A percentile compares a stretch with the other conserved stretches of the same genome.
These are phyloP conservation scores for Embidobia sp. DNA, from an alignment of 2,888 invertebrate species.

Conservation along the genomic window DNA sequence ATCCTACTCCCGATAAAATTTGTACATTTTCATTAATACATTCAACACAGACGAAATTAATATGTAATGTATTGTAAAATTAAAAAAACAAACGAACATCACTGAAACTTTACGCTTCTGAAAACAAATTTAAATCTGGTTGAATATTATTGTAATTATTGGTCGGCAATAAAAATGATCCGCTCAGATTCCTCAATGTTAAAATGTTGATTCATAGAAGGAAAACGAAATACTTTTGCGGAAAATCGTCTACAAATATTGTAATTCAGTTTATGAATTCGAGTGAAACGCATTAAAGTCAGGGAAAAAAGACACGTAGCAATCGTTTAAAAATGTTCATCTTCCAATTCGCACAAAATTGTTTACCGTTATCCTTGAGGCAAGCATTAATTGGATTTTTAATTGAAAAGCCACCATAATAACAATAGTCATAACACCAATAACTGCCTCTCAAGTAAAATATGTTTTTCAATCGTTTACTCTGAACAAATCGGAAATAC, in stretches of 20 bases:
- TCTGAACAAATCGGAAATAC: slow-evolving; percentile 41
- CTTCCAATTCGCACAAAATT: slow-evolving; percentile 37
- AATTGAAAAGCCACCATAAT: slow-evolving; percentile 51
- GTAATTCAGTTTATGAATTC: slow-evolving; percentile 32
- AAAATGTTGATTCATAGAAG: not conserved
- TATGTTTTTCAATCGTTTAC: slow-evolving; percentile 52
- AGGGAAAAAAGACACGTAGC: slow-evolving; percentile 16
- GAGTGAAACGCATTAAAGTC: slow-evolving; percentile 16
- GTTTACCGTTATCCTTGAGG: slow-evolving; percentile 44
- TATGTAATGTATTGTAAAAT: not conserved
- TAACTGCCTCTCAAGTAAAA: slow-evolving; percentile 49
- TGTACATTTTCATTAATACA: not conserved
- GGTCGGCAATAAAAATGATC: not conserved
- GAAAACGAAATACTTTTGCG: not conserved
- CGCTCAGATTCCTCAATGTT: not conserved
- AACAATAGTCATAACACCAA: slow-evolving; percentile 46
- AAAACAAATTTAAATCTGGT: too few relatives aligned
- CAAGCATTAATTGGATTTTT: slow-evolving; percentile 53
- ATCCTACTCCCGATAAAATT: not conserved
- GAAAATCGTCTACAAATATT: slow-evolving; percentile 1
- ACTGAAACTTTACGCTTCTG: too few relatives aligned
- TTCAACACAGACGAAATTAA: not conserved
- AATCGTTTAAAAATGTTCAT: slow-evolving; percentile 39
- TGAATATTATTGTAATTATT: too few relatives aligned
- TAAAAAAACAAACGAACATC: too few relatives aligned